Evolutionary conservation across 2,888 invertebrate genomes (phyloP).

Genomic region (Aelia acuminata): DNA sequence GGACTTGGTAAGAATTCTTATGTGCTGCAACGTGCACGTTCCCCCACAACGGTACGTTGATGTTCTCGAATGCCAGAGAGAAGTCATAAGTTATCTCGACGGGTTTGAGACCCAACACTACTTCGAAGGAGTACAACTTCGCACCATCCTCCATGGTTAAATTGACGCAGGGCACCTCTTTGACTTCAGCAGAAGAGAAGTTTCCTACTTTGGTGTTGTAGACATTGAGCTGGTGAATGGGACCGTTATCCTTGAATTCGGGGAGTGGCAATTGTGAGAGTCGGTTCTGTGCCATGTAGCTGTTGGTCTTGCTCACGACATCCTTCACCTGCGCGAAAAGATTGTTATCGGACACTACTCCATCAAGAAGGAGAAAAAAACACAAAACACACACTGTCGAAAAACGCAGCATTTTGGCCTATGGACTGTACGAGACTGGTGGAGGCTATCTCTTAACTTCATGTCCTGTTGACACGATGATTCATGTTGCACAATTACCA

Average conservation of each 20-base stretch:
- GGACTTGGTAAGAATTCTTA: slow-evolving; percentile 7
- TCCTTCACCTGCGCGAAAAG: not conserved
- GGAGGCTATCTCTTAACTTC: not conserved
- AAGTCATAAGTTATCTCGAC: not conserved
- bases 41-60: not conserved
- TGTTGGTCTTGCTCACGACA: slow-evolving; percentile 22
- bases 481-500: slow-evolving; percentile 20
- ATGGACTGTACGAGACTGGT: not conserved
- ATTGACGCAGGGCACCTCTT: not conserved
- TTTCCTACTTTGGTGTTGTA: not conserved
- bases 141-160: not conserved
- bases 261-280: not conserved
- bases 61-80: not conserved
- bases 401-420: not conserved
- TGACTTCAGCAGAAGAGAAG: not conserved
- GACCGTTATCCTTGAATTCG: not conserved
- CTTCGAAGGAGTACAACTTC: not conserved
- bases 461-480: not conserved
- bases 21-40: not conserved
- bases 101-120: not conserved
- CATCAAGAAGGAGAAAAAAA: not conserved
- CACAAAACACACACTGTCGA: not conserved
- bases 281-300: not conserved
- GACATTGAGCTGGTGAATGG: not conserved
- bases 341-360: not conserved